Percentiles rank a stretch among this genome's conserved stretches.
These are phyloP conservation scores for Atlantisia rogersi DNA, from an alignment of 2,113 vertebrate genomes.

Conservation along the genomic window DNA sequence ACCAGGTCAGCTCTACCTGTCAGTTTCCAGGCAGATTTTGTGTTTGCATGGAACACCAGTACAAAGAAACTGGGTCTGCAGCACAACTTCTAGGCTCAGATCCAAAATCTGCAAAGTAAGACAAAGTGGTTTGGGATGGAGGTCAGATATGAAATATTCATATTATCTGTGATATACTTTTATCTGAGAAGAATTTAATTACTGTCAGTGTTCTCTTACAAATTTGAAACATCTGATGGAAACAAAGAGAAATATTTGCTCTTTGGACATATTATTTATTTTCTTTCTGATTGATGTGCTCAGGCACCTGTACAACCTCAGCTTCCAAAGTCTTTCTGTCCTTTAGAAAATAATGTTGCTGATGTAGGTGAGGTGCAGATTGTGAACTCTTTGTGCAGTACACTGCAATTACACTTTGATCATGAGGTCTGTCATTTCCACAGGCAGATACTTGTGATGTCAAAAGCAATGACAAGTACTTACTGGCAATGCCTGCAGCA, in stretches of 20 bases:
- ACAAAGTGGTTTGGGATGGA: neutral
- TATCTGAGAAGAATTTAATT: neutral
- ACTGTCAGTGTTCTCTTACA: neutral
- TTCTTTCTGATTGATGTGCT: neutral
- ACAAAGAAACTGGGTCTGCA: neutral
- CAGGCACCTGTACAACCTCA: neutral
- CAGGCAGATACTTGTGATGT: neutral
- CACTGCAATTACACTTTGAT: neutral
- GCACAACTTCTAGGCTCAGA: neutral
- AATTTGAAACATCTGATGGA: neutral
- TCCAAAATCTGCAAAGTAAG: neutral
- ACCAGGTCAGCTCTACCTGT: neutral
- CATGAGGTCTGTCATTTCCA: neutral
- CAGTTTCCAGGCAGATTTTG: neutral
- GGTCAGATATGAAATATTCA: neutral
- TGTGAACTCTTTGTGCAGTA: neutral
- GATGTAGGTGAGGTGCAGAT: neutral
- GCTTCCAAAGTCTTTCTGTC: neutral
- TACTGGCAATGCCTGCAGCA: neutral
- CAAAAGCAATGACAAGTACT: neutral
- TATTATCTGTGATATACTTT: neutral
- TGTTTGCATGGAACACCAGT: neutral
- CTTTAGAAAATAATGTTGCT: neutral
- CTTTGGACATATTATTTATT: neutral
- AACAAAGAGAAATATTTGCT: neutral